Conservation (phyloP, 2,888 invertebrate species). For the Melinaea menophilus region DNA sequence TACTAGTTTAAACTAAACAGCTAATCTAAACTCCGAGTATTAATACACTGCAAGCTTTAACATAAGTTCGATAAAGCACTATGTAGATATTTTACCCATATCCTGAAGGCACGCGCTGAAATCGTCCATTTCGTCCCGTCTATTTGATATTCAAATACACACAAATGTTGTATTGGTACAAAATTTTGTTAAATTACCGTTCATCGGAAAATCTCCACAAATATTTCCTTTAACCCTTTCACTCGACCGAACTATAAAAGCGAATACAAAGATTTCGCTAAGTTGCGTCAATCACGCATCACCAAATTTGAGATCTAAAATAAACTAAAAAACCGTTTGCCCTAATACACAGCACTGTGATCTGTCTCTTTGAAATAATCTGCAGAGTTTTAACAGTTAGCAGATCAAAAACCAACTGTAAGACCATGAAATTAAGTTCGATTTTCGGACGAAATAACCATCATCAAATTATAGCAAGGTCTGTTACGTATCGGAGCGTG, state of each 20-base stretch:
- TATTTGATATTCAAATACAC: conserved; percentile 14
- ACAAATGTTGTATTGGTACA: conserved; percentile 10
- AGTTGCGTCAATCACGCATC: conserved; percentile 8
- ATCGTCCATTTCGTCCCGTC: background rate
- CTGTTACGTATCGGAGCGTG: conserved; percentile 15
- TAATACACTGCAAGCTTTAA: too few relatives aligned
- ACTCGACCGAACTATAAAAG: conserved; percentile 16
- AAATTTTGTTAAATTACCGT: conserved; percentile 14
- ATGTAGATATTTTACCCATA: too few relatives aligned
- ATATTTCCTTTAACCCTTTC: conserved; percentile 24
- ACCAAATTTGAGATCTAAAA: conserved; percentile 12
- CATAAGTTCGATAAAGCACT: too few relatives aligned
- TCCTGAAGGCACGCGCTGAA: background rate
- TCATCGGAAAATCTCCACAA: conserved; percentile 17
- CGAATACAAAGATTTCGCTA: conserved; percentile 21
- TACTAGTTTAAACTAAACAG: too few relatives aligned
- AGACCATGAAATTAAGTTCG: background rate
- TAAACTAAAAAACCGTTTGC: conserved; percentile 9
- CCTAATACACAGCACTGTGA: conserved; percentile 1
- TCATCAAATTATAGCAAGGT: background rate
- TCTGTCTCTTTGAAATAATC: conserved; percentile 7
- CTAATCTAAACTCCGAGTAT: too few relatives aligned
- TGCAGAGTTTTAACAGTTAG: background rate
- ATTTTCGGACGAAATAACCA: background rate
- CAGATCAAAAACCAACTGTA: conserved; percentile 3